Conservation (phyloP, 2,888 invertebrate genomes). For the Papilio gigon region DNA sequence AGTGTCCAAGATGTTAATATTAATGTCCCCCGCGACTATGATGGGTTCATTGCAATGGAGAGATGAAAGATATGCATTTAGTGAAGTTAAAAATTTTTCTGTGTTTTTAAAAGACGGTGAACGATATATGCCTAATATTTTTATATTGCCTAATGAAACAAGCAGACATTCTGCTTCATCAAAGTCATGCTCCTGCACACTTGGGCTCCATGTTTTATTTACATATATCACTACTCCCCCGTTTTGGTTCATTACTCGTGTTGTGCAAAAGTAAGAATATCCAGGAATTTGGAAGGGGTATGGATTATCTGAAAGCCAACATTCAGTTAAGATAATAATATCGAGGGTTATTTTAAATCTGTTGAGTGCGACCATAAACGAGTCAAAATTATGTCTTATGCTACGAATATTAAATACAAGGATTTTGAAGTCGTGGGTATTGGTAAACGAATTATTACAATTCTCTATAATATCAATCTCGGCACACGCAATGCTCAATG, state of each 20-base stretch:
- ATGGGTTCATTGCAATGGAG: background rate
- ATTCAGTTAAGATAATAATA: slow-evolving; percentile 4
- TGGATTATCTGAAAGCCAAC: slow-evolving; percentile 1
- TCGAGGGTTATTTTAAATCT: background rate
- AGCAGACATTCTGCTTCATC: slow-evolving; percentile 2
- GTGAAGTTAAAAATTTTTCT: background rate
- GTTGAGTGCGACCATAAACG: background rate
- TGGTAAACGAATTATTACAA: background rate
- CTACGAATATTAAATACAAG: slow-evolving; percentile 10
- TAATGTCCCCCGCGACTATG: background rate
- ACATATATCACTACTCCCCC: slow-evolving; percentile 13
- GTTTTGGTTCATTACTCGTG: background rate
- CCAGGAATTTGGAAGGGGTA: background rate
- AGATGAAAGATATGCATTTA: background rate
- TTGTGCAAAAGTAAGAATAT: background rate
- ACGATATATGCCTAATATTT: background rate
- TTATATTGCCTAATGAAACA: background rate
- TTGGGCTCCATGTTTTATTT: slow-evolving; percentile 1
- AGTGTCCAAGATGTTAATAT: background rate
- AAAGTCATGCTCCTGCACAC: background rate
- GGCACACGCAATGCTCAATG: slow-evolving; percentile 2
- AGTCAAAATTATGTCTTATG: slow-evolving; percentile 19
- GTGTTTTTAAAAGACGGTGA: slow-evolving; percentile 6
- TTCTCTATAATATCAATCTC: background rate
- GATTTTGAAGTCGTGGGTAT: slow-evolving; percentile 3